phyloP scores from a whole-genome alignment of 1,140 invertebrate species.

The Drosophila varians region DNA sequence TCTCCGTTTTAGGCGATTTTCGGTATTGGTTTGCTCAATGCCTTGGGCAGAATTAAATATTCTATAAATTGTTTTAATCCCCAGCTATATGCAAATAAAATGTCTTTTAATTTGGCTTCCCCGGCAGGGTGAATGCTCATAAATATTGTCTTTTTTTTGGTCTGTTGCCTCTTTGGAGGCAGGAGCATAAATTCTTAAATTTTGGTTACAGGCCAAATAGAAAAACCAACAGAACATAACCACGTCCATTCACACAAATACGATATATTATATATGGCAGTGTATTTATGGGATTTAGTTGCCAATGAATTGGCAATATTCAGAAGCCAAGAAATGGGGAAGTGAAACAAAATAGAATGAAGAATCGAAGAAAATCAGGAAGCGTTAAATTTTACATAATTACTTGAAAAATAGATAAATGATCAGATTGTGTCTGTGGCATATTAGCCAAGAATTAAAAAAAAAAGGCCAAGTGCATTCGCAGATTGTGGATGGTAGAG shows the following conservation, averaged over 20 bases:
- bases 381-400: slow-evolving; percentile 49
- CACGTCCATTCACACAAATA: slow-evolving; percentile 45
- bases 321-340: background rate
- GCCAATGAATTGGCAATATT: slow-evolving; percentile 5
- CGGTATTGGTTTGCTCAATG: slow-evolving; percentile 8
- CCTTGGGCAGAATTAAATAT: slow-evolving; percentile 25
- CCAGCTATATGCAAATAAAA: slow-evolving; percentile 36
- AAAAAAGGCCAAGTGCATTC: background rate
- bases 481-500: slow-evolving; percentile 4
- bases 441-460: background rate
- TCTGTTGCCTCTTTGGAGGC: background rate
- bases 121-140: slow-evolving; percentile 19
- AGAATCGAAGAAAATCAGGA: slow-evolving; percentile 34
- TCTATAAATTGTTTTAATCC: slow-evolving; percentile 36
- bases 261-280: slow-evolving; percentile 1
- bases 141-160: slow-evolving; percentile 22
- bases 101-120: slow-evolving; percentile 17
- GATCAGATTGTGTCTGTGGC: slow-evolving; percentile 1
- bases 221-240: slow-evolving; percentile 25
- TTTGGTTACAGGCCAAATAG: slow-evolving; percentile 54
- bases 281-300: slow-evolving; percentile 1
- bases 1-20: slow-evolving; percentile 10
- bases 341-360: background rate
- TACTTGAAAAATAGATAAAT: slow-evolving; percentile 32
- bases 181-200: slow-evolving; percentile 36